Evolutionary conservation across 2,113 vertebrate species (phyloP).

Genomic region (Trichechus manatus): DNA sequence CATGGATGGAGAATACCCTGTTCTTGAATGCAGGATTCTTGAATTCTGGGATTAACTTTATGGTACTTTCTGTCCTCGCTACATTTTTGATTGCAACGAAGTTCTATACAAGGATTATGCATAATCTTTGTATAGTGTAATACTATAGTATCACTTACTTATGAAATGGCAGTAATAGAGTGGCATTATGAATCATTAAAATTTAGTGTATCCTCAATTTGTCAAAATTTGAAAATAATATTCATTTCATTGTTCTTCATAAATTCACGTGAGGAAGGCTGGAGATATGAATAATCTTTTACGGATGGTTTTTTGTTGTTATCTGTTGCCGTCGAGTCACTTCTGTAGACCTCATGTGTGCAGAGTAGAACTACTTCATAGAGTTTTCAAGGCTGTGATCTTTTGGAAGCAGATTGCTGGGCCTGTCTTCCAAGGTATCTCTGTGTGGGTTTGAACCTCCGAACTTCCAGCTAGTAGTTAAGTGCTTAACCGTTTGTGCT

Average conservation of each 20-base stretch:
- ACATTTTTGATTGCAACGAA: background rate
- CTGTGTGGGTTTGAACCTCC: too few species aligned
- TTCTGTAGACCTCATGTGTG: background rate
- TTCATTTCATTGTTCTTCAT: background rate
- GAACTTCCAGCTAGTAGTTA: too few species aligned
- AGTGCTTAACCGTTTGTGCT: too few species aligned
- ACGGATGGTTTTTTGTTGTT: background rate
- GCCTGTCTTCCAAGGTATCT: too few species aligned
- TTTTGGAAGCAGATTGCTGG: too few species aligned
- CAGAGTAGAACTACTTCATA: background rate
- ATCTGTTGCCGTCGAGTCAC: background rate
- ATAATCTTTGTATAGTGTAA: background rate
- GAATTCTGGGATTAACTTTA: background rate
- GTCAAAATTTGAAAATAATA: background rate
- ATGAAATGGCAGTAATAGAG: background rate
- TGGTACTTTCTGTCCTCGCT: background rate
- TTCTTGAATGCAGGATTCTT: background rate
- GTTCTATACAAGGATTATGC: background rate
- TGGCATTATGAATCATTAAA: background rate
- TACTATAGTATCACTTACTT: background rate
- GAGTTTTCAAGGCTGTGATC: too few species aligned
- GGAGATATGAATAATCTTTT: background rate
- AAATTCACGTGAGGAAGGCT: background rate
- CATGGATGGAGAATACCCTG: background rate
- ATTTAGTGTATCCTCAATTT: background rate